These are phyloP conservation scores for Periophthalmus magnuspinnatus DNA, from an alignment of 2,797 vertebrate species.

Conservation along the genomic window DNA sequence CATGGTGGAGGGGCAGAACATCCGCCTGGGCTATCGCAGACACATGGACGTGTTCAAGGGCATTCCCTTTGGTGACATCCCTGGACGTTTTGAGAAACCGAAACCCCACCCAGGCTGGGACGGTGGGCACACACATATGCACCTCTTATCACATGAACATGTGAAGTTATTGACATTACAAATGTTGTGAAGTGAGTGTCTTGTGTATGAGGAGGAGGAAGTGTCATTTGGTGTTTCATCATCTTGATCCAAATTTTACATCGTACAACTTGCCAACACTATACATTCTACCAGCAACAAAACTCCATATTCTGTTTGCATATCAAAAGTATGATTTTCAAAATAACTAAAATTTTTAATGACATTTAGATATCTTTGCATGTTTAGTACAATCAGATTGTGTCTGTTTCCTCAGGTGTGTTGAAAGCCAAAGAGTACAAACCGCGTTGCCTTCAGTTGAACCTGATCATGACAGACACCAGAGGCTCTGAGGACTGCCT, in stretches of 20 bases:
- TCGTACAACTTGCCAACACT: no score
- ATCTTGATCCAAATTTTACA: no score
- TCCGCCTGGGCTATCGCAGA: conserved; percentile 64
- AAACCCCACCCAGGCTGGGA: conserved; percentile 87
- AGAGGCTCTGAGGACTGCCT: conserved; percentile 88
- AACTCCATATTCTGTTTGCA: no score
- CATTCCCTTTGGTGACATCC: conserved; percentile 86
- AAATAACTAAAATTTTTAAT: background rate
- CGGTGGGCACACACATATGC: conserved; percentile 69
- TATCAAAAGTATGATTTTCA: no score
- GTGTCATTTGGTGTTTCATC: no score
- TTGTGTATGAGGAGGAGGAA: no score
- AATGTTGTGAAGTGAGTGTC: no score
- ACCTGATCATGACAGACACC: conserved; percentile 66
- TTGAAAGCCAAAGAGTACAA: conserved; percentile 75
- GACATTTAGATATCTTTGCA: background rate
- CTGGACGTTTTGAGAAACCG: conserved; percentile 84
- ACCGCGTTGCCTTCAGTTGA: conserved; percentile 82
- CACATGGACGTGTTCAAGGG: conserved; percentile 89
- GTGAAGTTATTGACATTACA: background rate
- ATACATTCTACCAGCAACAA: no score
- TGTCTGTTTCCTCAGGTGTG: conserved; percentile 70
- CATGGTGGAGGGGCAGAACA: conserved; percentile 83
- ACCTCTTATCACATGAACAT: background rate
- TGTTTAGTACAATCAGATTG: background rate